phyloP scores from a whole-genome alignment of 2,888 invertebrate species.

The Tupiocoris notatus region DNA sequence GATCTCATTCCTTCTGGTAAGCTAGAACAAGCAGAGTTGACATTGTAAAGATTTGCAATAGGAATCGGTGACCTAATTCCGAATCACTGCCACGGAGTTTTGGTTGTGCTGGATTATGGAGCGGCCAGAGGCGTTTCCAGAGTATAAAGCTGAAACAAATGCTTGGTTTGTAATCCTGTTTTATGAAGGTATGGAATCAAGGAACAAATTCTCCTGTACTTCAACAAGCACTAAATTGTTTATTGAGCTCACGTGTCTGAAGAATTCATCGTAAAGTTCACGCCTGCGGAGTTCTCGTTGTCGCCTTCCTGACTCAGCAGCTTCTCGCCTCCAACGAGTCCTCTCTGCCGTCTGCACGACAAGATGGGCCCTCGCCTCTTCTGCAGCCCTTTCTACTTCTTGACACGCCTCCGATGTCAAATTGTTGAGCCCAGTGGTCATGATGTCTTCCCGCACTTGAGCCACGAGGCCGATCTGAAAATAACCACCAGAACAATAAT shows the following conservation, averaged over 20 bases:
- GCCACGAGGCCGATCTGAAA: slow-evolving; percentile 32
- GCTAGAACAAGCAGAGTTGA: not conserved
- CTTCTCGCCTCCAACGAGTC: slow-evolving; percentile 72
- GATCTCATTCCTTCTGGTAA: slow-evolving; percentile 34
- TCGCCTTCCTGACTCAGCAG: slow-evolving; percentile 73
- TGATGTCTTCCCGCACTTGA: slow-evolving; percentile 66
- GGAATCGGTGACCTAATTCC: too few relatives aligned
- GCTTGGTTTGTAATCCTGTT: too few relatives aligned
- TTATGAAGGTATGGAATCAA: too few relatives aligned
- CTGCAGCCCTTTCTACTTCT: slow-evolving; percentile 71
- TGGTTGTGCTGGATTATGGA: too few relatives aligned
- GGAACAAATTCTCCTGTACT: too few relatives aligned
- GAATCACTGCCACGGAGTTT: too few relatives aligned
- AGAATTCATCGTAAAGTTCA: slow-evolving; percentile 76
- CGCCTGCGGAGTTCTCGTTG: slow-evolving; percentile 73
- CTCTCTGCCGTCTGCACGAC: slow-evolving; percentile 74
- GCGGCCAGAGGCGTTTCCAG: too few relatives aligned
- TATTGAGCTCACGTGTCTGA: slow-evolving; percentile 60
- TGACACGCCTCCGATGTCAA: slow-evolving; percentile 73
- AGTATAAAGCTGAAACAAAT: too few relatives aligned
- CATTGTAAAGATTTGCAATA: not conserved
- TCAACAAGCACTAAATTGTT: too few relatives aligned
- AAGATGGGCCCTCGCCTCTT: slow-evolving; percentile 77
- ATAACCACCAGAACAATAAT: too few relatives aligned
- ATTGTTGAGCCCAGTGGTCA: slow-evolving; percentile 70